Conservation (phyloP, 2,888 invertebrate genomes). For the Macrophya alboannulata region DNA sequence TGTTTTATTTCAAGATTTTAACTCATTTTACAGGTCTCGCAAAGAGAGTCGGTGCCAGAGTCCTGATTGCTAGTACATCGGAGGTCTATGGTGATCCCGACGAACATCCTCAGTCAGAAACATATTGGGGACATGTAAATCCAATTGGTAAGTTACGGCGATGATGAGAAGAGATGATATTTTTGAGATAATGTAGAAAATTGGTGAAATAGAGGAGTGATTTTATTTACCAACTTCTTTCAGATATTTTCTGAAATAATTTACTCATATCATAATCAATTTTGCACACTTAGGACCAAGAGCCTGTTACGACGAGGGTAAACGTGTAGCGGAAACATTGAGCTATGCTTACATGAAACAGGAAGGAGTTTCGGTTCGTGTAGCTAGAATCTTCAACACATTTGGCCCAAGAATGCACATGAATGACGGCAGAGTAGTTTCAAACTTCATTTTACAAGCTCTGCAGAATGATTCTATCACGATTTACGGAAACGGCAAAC, state of each 20-base stretch:
- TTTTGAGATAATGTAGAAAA: neutral
- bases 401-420: conserved; percentile 99
- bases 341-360: conserved; percentile 98
- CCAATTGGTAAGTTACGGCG: conserved; percentile 89
- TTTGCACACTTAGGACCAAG: conserved; percentile 87
- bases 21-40: conserved; percentile 87
- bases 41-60: conserved; percentile 94
- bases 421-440: conserved; percentile 98
- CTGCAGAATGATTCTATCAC: conserved; percentile 97
- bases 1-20: conserved; percentile 27
- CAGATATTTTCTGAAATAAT: neutral
- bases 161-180: neutral
- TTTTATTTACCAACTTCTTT: neutral
- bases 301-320: conserved; percentile 99
- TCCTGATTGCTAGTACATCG: conserved; percentile 98
- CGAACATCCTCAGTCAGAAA: conserved; percentile 98
- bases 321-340: conserved; percentile 97
- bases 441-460: conserved; percentile 99
- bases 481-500: conserved; percentile 92
- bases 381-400: conserved; percentile 99
- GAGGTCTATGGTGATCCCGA: conserved; percentile 99
- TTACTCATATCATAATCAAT: neutral
- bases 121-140: conserved; percentile 99
- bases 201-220: neutral
- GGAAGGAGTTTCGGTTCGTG: conserved; percentile 96